Evolutionary conservation across 2,113 vertebrate species (phyloP), one percentile per base, ranked within the genome.

Genomic region (Amazona vittata): DNA sequence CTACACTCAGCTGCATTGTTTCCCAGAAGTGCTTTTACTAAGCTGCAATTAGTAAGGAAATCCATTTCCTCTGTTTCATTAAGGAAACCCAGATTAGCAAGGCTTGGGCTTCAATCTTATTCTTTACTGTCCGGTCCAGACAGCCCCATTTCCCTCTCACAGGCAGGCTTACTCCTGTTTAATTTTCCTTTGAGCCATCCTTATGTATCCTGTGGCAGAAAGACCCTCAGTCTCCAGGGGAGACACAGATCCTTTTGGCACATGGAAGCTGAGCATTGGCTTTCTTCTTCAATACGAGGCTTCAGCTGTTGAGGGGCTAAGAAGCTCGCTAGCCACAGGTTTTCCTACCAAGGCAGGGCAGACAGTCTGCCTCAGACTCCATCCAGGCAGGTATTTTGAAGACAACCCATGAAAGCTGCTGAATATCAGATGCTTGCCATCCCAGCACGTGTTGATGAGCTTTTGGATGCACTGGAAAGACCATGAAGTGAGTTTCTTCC

Each of bases 181-280:
- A 17, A 20, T 16, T 15, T 16, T 86, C 65, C 50, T 78, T 52
- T 1, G 1, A 64, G 44, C 11, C 16, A 59, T 6, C 14, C 37
- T 22, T 68, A 24, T 0, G 0, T 33, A 73, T 12, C 37, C 37
- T 4, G 0, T 2, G 21, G 33, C 78, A 79, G 67, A 64, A 87
- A 29, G 28, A 6, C 18, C 2, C 20, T 41, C 0, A 0, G 21
- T 65, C n/a, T 19, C 43, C 0, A 0, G 2, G 19, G 17, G 29
- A 50, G n/a, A 68, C 7, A 50, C 2, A 0, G 0, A 31, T 44
- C 28, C 35, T 65, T 80, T 37, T 4, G 10, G 19, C 49, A 47
- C 1, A 2, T 0, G 6, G 22, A 63, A 86, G 21, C 18, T 52
- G 53, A 21, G 46, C 29, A 52, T 33, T 31, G 17, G 26, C 19